Base-by-base conservation (phyloP, 37 sponge, comb jelly and placozoan genomes). In the Ephydatia muelleri region DNA sequence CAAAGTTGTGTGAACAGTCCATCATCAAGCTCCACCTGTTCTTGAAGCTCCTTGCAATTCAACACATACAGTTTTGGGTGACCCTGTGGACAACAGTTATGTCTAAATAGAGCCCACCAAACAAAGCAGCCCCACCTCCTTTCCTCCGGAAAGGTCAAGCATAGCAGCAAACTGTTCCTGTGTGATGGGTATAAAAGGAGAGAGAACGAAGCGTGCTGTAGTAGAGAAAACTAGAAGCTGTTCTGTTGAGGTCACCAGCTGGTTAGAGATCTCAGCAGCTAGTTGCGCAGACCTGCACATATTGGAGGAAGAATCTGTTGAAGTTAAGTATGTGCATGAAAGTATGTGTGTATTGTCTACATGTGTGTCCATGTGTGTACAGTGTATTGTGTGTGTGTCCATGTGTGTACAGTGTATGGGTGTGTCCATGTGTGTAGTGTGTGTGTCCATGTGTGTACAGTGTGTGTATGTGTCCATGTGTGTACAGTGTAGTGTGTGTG, bases 11-110 rank as follows among this genome's bases (percentile, higher is more conserved):
- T 29, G 26, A 89, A 66, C 34, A 74, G 67, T 29, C 48, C 40
- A 35, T 32, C 49, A 65, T 89, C 80, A 25, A 80, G 76, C 34
- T 47, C 36, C 23, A 83, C 34, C 11, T 71, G 27, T 2, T 70
- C 38, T 27, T 73, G 31, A 13, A 89, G 43, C n/a, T 84, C 78
- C 0, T 73, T 28, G 43, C 79, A 57, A 68, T 84, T 80, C 9
- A 89, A 47, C 23, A 89, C 72, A 67, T 89, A 80, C 21, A 89
- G 80, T 37, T 72, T 73, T 19, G 84, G 84, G 30, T 89, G 84
- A 21, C 89, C 89, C 70, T 49, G 43, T 22, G 72, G 25, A n/a
- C 32, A 22, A 47, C 5, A 14, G 49, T 43, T 43, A 8, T 11
- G 47, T 43, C 47, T 43, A 43, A 43, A 43, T 43, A 43, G 47